Conservation (phyloP, 1,140 invertebrate species). For the Ceratina australensis region DNA sequence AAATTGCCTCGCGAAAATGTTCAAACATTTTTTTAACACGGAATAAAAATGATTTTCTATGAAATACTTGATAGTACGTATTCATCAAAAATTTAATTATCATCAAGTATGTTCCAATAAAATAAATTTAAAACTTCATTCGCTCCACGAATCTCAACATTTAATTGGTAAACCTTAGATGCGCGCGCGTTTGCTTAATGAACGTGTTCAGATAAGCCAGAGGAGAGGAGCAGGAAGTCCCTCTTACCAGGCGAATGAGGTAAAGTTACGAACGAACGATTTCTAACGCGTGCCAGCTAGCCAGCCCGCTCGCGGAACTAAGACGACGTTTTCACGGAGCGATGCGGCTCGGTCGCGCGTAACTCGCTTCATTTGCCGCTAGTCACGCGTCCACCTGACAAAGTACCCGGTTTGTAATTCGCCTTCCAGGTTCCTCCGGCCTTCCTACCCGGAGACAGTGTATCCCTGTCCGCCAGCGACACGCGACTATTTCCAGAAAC, state of each 20-base stretch:
- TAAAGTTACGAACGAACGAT: constrained; percentile 13
- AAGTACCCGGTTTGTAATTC: constrained; percentile 39
- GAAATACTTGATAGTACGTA: too few relatives aligned
- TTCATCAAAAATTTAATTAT: too few relatives aligned
- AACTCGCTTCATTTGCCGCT: constrained; percentile 72
- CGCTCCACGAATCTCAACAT: too few relatives aligned
- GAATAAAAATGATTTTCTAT: too few relatives aligned
- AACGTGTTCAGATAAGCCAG: background rate
- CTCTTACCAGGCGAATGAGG: background rate
- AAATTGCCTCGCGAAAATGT: background rate
- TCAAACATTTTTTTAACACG: too few relatives aligned
- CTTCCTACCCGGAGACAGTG: background rate
- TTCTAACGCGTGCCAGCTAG: constrained; percentile 28
- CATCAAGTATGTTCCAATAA: too few relatives aligned
- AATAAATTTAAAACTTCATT: too few relatives aligned
- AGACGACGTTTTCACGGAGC: constrained; percentile 70
- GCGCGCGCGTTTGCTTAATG: constrained; percentile 4
- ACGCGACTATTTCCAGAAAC: constrained; percentile 17
- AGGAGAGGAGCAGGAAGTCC: constrained; percentile 7
- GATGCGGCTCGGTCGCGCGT: constrained; percentile 67
- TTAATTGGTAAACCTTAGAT: background rate
- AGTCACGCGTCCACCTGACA: constrained; percentile 69
- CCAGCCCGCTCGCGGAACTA: constrained; percentile 26
- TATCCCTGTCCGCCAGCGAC: constrained; percentile 8
- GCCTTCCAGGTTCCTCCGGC: constrained; percentile 23